Conservation (phyloP, 2,888 invertebrate genomes). For the Aporophyla lueneburgensis region DNA sequence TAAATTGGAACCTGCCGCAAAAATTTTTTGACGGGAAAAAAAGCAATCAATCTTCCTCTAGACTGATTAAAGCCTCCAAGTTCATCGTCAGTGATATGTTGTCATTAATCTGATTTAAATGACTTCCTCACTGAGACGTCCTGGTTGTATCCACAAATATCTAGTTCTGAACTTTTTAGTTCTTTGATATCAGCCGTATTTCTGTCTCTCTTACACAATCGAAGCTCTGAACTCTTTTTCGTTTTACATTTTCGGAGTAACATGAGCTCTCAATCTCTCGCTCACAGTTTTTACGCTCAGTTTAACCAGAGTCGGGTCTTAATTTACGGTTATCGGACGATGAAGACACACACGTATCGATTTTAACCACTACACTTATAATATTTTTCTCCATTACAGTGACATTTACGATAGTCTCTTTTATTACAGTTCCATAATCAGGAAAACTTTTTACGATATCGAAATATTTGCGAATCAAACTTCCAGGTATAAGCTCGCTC, state of each 20-base stretch:
- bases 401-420: constrained; percentile 81
- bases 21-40: constrained; percentile 71
- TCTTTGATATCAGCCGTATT: constrained; percentile 76
- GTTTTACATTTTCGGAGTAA: constrained; percentile 85
- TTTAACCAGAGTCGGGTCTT: constrained; percentile 83
- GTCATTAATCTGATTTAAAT: constrained; percentile 67
- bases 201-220: constrained; percentile 76
- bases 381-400: constrained; percentile 66
- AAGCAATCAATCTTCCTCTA: constrained; percentile 73
- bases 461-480: constrained; percentile 70
- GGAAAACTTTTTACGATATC: constrained; percentile 73
- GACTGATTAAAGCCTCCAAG: constrained; percentile 69
- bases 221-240: constrained; percentile 71
- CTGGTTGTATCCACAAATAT: constrained; percentile 57
- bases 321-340: constrained; percentile 88
- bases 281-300: constrained; percentile 88
- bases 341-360: constrained; percentile 84
- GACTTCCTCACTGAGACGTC: constrained; percentile 66
- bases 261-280: constrained; percentile 88
- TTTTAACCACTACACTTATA: constrained; percentile 70
- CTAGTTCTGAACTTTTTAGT: constrained; percentile 64
- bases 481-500: constrained; percentile 67
- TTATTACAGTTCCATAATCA: constrained; percentile 78
- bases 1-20: constrained; percentile 78
- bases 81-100: constrained; percentile 61